phyloP scores from a whole-genome alignment of 2,113 vertebrate species.

The Phaetusa simplex region DNA sequence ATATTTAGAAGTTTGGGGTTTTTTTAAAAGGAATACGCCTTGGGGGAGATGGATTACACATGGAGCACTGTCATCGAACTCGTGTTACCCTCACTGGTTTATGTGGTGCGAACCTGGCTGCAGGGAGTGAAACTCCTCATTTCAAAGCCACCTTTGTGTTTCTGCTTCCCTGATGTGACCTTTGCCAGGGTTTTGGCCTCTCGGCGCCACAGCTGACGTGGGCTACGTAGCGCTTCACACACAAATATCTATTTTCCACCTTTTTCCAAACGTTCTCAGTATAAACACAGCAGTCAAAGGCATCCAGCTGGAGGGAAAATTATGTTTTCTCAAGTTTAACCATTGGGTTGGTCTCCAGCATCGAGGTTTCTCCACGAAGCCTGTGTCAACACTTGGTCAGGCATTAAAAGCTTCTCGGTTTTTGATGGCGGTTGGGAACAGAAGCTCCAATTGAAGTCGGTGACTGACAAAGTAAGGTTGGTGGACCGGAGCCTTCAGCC shows the following conservation, averaged over 20 bases:
- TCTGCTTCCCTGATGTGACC: background rate
- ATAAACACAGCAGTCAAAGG: background rate
- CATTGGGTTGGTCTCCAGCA: background rate
- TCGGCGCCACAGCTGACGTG: fast-evolving
- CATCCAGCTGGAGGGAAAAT: background rate
- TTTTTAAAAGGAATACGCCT: background rate
- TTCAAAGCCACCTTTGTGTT: slow-evolving; percentile 27
- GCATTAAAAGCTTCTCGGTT: background rate
- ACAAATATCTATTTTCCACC: background rate
- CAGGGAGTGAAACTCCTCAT: background rate
- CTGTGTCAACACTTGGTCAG: background rate
- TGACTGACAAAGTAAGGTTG: background rate
- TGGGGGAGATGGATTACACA: background rate
- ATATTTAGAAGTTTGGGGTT: background rate
- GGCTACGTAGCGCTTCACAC: background rate
- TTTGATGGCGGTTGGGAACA: background rate
- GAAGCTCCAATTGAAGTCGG: background rate
- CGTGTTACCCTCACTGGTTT: fast-evolving
- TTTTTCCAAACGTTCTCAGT: background rate
- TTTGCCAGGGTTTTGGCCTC: background rate
- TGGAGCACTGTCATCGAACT: background rate
- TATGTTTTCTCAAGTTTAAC: background rate
- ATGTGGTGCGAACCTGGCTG: background rate
- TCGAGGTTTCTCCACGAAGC: background rate
- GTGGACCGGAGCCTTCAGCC: background rate